Conservation (phyloP, 2,888 invertebrate genomes). For the Macaria liturata region DNA sequence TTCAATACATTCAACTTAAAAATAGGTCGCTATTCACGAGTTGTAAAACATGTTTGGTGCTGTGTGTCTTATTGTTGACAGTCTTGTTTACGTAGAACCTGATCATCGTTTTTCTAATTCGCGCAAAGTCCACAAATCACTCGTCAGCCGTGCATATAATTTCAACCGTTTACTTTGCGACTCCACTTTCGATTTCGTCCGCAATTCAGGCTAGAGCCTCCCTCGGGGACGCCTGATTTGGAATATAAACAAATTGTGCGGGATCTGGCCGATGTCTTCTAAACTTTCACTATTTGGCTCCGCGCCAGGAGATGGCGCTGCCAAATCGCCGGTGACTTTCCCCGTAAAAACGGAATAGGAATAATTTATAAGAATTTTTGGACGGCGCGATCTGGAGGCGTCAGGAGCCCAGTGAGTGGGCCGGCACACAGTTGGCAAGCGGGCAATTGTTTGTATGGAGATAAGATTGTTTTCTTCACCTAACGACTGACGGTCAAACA, state of each 20-base stretch:
- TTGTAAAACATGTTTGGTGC: too few species aligned
- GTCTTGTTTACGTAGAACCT: too few species aligned
- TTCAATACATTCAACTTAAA: too few species aligned
- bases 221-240: conserved; percentile 41
- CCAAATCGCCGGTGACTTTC: conserved; percentile 67
- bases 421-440: background rate
- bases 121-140: conserved; percentile 12
- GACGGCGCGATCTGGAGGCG: conserved; percentile 38
- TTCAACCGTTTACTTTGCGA: conserved; percentile 62
- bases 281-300: conserved; percentile 77
- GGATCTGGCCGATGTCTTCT: conserved; percentile 64
- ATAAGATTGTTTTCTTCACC: conserved; percentile 6
- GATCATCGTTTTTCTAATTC: too few species aligned
- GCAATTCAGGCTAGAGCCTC: conserved; percentile 58
- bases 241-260: conserved; percentile 70
- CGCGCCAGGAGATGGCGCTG: conserved; percentile 55
- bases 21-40: too few species aligned
- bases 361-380: conserved; percentile 68
- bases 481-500: background rate
- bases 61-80: too few species aligned
- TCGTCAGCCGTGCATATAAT: conserved; percentile 50
- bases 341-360: conserved; percentile 64
- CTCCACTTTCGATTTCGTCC: conserved; percentile 65
- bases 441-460: conserved; percentile 10
- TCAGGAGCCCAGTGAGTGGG: background rate